Conservation (phyloP, 2,113 vertebrate species). For the Stigmatopora argus region DNA sequence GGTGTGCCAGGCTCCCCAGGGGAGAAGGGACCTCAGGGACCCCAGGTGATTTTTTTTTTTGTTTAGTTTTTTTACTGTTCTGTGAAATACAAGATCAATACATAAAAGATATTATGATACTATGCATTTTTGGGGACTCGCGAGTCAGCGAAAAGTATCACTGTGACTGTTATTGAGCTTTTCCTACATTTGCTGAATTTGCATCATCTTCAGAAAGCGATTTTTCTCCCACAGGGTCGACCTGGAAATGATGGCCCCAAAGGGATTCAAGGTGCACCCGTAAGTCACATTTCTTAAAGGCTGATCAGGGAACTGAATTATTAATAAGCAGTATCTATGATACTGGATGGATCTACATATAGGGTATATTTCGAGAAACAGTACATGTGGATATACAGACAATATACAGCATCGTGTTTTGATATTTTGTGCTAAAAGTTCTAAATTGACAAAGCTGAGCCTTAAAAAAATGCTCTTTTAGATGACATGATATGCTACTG, state of each 20-base stretch:
- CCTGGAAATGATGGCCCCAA: constrained; percentile 72
- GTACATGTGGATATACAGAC: too few species aligned
- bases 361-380: too few species aligned
- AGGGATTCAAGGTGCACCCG: constrained; percentile 73
- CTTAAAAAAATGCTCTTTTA: too few species aligned
- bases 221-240: constrained; percentile 69
- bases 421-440: too few species aligned
- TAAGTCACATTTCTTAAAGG: constrained; percentile 57
- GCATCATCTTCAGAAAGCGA: too few species aligned
- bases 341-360: too few species aligned
- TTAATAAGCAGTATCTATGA: background rate
- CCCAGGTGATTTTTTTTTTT: constrained; percentile 68
- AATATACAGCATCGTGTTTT: too few species aligned
- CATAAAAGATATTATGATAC: too few species aligned
- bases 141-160: too few species aligned
- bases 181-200: background rate
- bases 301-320: background rate
- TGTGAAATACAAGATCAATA: background rate
- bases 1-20: constrained; percentile 72
- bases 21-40: constrained; percentile 71
- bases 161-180: background rate
- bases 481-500: too few species aligned
- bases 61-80: background rate
- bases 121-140: too few species aligned
- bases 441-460: too few species aligned